These are phyloP conservation scores for Seira ritae DNA, from an alignment of 2,888 invertebrate genomes.

Conservation along the genomic window DNA sequence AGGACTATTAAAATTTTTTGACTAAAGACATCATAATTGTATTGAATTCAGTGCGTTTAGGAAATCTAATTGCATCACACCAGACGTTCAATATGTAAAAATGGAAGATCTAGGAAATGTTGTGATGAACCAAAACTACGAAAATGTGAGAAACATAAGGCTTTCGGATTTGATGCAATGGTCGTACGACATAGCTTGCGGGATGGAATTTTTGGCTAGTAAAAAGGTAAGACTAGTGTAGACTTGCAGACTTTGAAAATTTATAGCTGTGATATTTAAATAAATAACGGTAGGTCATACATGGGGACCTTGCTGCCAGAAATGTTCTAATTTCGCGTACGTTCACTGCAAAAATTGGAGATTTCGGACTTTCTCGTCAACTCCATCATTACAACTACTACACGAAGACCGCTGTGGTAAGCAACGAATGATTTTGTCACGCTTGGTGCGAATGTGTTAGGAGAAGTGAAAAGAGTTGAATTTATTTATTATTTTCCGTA, in stretches of 20 bases:
- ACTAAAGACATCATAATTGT: too few relatives aligned
- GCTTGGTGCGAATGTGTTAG: not conserved
- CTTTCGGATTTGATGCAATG: slow-evolving; percentile 47
- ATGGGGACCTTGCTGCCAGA: slow-evolving; percentile 62
- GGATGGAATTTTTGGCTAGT: slow-evolving; percentile 65
- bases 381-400: slow-evolving; percentile 52
- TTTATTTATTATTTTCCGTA: not conserved
- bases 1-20: slow-evolving; percentile 17
- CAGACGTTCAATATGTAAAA: slow-evolving; percentile 59
- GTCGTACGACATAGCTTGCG: slow-evolving; percentile 61
- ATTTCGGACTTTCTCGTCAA: slow-evolving; percentile 53
- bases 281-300: slow-evolving; percentile 33
- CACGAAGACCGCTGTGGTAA: slow-evolving; percentile 50
- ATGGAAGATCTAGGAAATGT: slow-evolving; percentile 62
- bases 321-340: slow-evolving; percentile 52
- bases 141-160: slow-evolving; percentile 33
- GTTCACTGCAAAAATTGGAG: slow-evolving; percentile 58
- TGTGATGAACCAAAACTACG: slow-evolving; percentile 39
- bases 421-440: not conserved
- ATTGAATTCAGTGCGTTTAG: too few relatives aligned
- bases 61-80: not conserved
- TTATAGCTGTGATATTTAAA: too few relatives aligned
- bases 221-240: slow-evolving; percentile 50
- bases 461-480: not conserved
- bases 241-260: not conserved